Conservation (phyloP, 2,888 invertebrate genomes). For the Chrysomela aeneicollis region DNA sequence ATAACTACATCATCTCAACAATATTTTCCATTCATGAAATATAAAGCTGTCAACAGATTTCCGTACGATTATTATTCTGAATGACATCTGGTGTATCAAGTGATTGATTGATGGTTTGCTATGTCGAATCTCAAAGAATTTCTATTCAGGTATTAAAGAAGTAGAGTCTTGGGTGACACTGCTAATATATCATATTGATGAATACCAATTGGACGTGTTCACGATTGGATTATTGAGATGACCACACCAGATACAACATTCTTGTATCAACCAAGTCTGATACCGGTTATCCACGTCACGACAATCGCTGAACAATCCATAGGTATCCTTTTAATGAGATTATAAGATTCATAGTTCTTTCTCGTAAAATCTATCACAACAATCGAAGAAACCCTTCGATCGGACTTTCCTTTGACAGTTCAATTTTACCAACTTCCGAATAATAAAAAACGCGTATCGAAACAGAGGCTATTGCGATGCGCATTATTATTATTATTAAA, state of each 20-base stretch:
- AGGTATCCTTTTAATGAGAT: not conserved
- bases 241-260: not conserved
- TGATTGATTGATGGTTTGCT: conserved; percentile 3
- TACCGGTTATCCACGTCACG: too few relatives aligned
- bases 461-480: too few relatives aligned
- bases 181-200: not conserved
- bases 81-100: not conserved
- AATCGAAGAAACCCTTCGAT: too few relatives aligned
- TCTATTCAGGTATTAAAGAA: not conserved
- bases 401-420: too few relatives aligned
- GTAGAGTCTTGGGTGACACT: not conserved
- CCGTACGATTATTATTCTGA: not conserved
- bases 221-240: not conserved
- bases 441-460: too few relatives aligned
- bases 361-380: too few relatives aligned
- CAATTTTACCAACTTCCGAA: too few relatives aligned
- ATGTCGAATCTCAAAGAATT: not conserved
- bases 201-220: not conserved
- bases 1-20: not conserved
- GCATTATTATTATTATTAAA: too few relatives aligned
- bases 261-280: not conserved
- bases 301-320: not conserved
- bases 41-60: not conserved
- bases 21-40: not conserved
- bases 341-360: too few relatives aligned